Base-by-base conservation (phyloP, 1,140 invertebrate genomes). In the Caerostris extrusa region DNA sequence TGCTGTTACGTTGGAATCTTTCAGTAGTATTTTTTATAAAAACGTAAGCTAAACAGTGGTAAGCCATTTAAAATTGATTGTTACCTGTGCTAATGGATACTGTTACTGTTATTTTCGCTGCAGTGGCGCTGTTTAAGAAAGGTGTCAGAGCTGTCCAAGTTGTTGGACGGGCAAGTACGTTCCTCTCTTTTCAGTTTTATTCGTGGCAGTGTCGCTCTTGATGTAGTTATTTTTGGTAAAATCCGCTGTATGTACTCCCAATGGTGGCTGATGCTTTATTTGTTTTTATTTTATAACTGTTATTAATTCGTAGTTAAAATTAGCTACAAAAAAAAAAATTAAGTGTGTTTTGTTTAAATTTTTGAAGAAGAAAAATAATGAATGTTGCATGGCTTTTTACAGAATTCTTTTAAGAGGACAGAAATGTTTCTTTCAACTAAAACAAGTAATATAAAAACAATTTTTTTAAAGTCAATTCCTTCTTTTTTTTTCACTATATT, bases 51-150 rank as follows among this genome's bases (percentile, higher is more conserved):
- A 77, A 77, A n/a, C 61, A 89, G 5, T 89, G 92, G 69, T 81
- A 93, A 93, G 55, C 55, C 64, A 82, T 81, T 77, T 93, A 8
- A 19, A 77, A 58, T 67, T 89, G 67, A 60, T 57, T 67, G 81
- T 82, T 12, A 64, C 56, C 60, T 85, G n/a, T 92, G 61, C 60
- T 93, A 89, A 89, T 93, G 56, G 85, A 61, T 58, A 77, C 82
- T 93, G 85, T 93, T 82, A 82, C 77, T 82, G 87, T 89, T 93
- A 89, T 94, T 94, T 91, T 91, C 88, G 94, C 92, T 95, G 90
- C 97, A 99, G 99, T 99, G 98, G 98, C 98, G 96, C 98, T 99
- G 97, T 99, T 99, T 98, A 98, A 99, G 97, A 99, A 99, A 97
- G 99, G 99, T 97, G 99, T 99, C 96, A 98, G 99, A 96, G 98